Base-by-base conservation (phyloP, 2,888 invertebrate species). In the Linnaemya tessellans region DNA sequence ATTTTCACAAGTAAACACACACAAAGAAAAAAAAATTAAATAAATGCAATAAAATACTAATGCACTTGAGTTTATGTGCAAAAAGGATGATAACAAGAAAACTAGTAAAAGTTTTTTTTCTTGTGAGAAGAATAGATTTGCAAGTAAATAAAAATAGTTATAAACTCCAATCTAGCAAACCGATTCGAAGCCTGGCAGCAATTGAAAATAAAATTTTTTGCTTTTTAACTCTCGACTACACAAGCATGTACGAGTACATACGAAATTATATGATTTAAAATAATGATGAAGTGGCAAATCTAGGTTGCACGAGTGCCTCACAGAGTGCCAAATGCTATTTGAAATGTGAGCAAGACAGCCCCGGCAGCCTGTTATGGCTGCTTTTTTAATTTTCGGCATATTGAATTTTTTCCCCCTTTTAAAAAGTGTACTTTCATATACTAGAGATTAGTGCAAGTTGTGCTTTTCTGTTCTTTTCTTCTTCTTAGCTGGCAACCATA, bases 1-100 rank as follows among this genome's bases (percentile, higher is more conserved):
- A 46, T 38, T 56, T 43, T 13, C n/a, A 35, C 15, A 49, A 43
- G 56, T 15, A 43, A 46, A 41, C 5, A 41, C 15, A 41, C 5
- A 41, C 15, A 51, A 54, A 54, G 30, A n/a, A 11, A 20, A 71
- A 49, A 68, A 62, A 43, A 65, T 80, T 74, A 74, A 64, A 74
- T 74, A 74, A 80, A 67, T 67, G 67, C 80, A 60, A 80, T 80
- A 80, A 80, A 67, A 73, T 51, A 18, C 25, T 64, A 79, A 75
- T 62, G 51, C 46, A 35, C 80, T 81, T 68, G 43, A 54, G 62
- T 64, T 79, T 79, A 79, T 62, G 43, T 43, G 70, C 43, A 30
- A 54, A 62, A 43, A 62, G 25, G 38, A 79, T 41, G 30, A 54
- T 54, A 18, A 30, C 49, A 75, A 43, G 18, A 13, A 5, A 51